A percentile compares a stretch with the other conserved stretches of the same genome.
Evolutionary conservation across 2,113 vertebrate genomes (phyloP).

Genomic region (Zosterops japonicus): DNA sequence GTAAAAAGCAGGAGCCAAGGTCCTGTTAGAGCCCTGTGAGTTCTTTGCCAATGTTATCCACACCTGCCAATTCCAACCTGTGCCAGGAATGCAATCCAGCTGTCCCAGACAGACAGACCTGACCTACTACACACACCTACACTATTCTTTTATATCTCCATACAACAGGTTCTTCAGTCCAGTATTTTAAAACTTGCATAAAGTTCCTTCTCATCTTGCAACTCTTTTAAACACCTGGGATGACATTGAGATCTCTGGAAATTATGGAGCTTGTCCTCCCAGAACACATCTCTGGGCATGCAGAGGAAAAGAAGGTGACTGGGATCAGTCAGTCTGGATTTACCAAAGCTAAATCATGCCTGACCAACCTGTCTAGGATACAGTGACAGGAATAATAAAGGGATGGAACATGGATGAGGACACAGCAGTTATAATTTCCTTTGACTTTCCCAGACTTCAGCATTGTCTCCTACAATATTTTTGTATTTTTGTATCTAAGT

Average conservation of each 20-base stretch:
- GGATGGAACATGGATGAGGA: neutral
- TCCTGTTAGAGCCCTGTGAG: neutral
- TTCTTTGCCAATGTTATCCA: neutral
- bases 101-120: neutral
- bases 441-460: neutral
- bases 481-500: neutral
- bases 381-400: neutral
- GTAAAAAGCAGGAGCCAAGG: neutral
- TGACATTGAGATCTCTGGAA: neutral
- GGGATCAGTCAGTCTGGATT: neutral
- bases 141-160: rapidly evolving
- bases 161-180: neutral
- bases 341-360: neutral
- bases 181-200: neutral
- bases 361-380: neutral
- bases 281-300: neutral
- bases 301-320: neutral
- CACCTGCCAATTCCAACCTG: neutral
- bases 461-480: neutral
- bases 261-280: neutral
- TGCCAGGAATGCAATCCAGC: neutral
- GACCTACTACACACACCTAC: no score
- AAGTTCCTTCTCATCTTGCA: neutral
- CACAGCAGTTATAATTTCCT: neutral
- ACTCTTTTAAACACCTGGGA: neutral